Evolutionary conservation across 2,888 invertebrate species (phyloP), one percentile per base, ranked within the genome.

Genomic region (Chloromyia formosa): DNA sequence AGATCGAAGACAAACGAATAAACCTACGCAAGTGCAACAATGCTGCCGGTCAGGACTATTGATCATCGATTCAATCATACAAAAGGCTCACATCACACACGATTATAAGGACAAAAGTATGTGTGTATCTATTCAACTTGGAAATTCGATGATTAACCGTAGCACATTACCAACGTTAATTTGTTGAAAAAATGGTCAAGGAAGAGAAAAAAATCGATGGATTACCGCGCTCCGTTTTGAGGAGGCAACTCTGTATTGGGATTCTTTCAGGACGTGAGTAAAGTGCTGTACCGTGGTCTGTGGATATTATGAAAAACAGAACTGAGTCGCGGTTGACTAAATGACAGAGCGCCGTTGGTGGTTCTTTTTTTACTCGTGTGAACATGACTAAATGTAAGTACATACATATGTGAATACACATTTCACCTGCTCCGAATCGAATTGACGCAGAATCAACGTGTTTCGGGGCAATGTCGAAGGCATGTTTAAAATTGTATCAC

Each of bases 361-460:
- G 27, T 2, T 35, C 7, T 35, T 35, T 35, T 35, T 35, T 35
- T 35, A 4, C 27, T 35, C 7, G 27, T 35, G 27, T 35, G 27
- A 35, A 35, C 27, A 35, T 35, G 2, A 35, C 27, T 2, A 35
- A 35, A 35, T 7, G 27, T 35, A 7, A 7, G 27, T 35, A 35
- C 27, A 2, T 35, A 35, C 16, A 3, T 23, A 56, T 56, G 20
- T 71, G 10, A 1, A 7, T 40, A n/a, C 1, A 40, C 22, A 58
- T 58, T 71, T 58, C 71, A 71, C 71, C 71, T 71, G 71, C 58
- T 71, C 71, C 71, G 71, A 71, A 71, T 18, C 71, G 58, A 71
- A 71, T 71, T 18, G 42, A 71, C 9, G 68, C 27, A 7, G 53
- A 3, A 66, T 14, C 27, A 35, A 35, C 27, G 7, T 35, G 27